Conservation (phyloP, 2,888 invertebrate species). For the Ornithoptera alexandrae region DNA sequence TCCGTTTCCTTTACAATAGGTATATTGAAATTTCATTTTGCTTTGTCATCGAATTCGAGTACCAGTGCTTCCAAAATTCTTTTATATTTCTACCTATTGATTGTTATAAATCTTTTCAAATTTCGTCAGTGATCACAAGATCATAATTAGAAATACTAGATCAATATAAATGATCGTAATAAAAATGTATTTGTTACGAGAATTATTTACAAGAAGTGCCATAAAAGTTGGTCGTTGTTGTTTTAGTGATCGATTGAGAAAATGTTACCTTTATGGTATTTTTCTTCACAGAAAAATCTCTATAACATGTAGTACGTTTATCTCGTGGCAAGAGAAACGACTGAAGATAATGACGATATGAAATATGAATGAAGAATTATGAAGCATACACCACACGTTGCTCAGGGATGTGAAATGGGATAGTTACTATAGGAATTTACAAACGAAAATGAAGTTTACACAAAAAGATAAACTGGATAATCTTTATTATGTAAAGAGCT, state of each 20-base stretch:
- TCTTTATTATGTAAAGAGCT: background rate
- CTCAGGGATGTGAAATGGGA: too few species aligned
- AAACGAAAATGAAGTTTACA: too few species aligned
- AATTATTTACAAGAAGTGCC: background rate
- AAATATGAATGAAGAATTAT: too few species aligned
- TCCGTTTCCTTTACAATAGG: conserved; percentile 11
- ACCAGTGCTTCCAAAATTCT: background rate
- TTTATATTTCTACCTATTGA: background rate
- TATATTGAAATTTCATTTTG: conserved; percentile 18
- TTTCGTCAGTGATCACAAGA: background rate
- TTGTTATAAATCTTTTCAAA: background rate
- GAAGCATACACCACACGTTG: too few species aligned
- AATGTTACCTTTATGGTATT: background rate
- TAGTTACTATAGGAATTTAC: too few species aligned
- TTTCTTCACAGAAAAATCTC: too few species aligned
- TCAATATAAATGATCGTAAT: background rate
- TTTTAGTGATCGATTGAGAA: background rate
- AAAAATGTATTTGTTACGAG: background rate
- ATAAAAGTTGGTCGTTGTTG: background rate
- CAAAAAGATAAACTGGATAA: too few species aligned
- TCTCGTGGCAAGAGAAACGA: too few species aligned
- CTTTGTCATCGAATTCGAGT: conserved; percentile 11
- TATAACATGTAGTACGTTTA: too few species aligned
- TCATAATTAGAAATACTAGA: background rate
- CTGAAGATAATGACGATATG: too few species aligned